These are phyloP conservation scores for Dynastes hyllus DNA, from an alignment of 2,888 invertebrate genomes.

Conservation along the genomic window DNA sequence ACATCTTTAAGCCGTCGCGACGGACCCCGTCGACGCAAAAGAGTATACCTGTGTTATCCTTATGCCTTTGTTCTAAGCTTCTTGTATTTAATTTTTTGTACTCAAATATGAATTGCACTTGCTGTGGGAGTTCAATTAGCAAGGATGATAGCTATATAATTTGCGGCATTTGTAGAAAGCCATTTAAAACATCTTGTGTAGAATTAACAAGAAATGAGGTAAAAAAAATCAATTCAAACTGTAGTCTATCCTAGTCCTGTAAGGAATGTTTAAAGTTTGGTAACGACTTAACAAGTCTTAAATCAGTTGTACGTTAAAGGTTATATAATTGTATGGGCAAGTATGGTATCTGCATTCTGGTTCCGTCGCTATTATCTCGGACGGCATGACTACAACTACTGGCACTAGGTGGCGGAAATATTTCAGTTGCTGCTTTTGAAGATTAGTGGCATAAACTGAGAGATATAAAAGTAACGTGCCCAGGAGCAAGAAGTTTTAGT, in stretches of 20 bases:
- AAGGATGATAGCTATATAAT: not conserved
- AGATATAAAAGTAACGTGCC: no score
- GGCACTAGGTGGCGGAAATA: no score
- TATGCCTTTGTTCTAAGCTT: no score
- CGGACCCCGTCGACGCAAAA: no score
- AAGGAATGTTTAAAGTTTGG: constrained; percentile 5
- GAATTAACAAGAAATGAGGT: not conserved
- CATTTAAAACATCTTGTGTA: constrained; percentile 5
- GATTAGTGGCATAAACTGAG: no score
- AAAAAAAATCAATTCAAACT: constrained; percentile 3
- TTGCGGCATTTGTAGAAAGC: not conserved
- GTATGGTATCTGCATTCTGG: no score
- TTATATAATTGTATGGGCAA: no score
- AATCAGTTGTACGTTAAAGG: not conserved
- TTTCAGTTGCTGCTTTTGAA: no score
- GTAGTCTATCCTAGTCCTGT: not conserved
- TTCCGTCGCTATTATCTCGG: no score
- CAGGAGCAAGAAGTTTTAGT: no score
- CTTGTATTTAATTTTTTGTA: not conserved
- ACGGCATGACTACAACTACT: no score
- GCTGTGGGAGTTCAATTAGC: not conserved
- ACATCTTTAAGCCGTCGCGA: not conserved
- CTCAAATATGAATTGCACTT: not conserved
- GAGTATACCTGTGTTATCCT: no score
- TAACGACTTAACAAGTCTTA: constrained; percentile 2